phyloP scores from a whole-genome alignment of 2,888 invertebrate genomes.

The Drosophila subsilvestris region DNA sequence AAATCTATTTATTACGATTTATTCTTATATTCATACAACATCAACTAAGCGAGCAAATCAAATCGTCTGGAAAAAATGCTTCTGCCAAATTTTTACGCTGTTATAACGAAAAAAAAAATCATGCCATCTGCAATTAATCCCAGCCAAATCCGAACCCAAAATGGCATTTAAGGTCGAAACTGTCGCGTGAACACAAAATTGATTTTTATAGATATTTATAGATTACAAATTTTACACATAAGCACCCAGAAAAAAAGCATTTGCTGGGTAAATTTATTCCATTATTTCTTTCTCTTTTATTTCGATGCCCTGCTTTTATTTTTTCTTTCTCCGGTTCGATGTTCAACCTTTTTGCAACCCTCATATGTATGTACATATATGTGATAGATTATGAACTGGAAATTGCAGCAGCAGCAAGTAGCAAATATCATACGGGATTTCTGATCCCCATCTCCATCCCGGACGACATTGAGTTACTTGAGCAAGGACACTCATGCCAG shows the following conservation, averaged over 20 bases:
- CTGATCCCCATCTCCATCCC: slow-evolving; percentile 44
- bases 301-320: slow-evolving; percentile 19
- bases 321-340: slow-evolving; percentile 22
- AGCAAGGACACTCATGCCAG: slow-evolving; percentile 63
- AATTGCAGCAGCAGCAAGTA: slow-evolving; percentile 63
- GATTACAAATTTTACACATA: slow-evolving; percentile 77
- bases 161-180: slow-evolving; percentile 58
- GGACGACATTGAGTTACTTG: slow-evolving; percentile 60
- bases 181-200: slow-evolving; percentile 77
- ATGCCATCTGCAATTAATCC: slow-evolving; percentile 82
- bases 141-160: slow-evolving; percentile 36
- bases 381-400: slow-evolving; percentile 67
- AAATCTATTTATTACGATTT: neutral
- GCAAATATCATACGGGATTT: slow-evolving; percentile 31
- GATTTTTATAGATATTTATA: slow-evolving; percentile 79
- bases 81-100: slow-evolving; percentile 28
- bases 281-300: slow-evolving; percentile 34
- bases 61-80: slow-evolving; percentile 75
- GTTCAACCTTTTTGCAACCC: slow-evolving; percentile 61
- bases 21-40: slow-evolving; percentile 11
- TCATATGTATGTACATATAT: slow-evolving; percentile 35
- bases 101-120: slow-evolving; percentile 65
- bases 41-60: slow-evolving; percentile 45
- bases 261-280: slow-evolving; percentile 69
- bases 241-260: slow-evolving; percentile 61